A percentile compares a stretch with the other conserved stretches of the same genome.
Conservation (phyloP, 1,140 invertebrate species). For the Aphidius gifuensis region DNA sequence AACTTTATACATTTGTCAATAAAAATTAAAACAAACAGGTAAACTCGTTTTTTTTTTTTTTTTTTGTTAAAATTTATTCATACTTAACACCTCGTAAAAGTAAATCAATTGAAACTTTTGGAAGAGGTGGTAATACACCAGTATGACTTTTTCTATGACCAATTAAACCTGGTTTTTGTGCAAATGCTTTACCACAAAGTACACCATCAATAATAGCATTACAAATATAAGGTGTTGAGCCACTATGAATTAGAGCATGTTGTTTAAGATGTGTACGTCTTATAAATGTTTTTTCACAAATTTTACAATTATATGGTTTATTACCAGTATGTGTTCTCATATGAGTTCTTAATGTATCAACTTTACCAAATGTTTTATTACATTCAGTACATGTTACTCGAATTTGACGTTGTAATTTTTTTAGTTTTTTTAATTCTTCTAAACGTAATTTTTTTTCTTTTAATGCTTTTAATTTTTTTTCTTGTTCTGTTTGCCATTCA, state of each 20-base stretch:
- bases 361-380: constrained; percentile 52
- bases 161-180: constrained; percentile 48
- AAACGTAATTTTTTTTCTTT: too few species aligned
- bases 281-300: constrained; percentile 54
- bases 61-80: neutral
- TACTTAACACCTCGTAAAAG: neutral
- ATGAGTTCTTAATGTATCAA: constrained; percentile 54
- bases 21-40: too few species aligned
- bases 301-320: constrained; percentile 45
- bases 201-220: constrained; percentile 21
- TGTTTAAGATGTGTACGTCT: constrained; percentile 64
- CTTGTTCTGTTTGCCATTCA: too few species aligned
- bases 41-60: too few species aligned
- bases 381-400: constrained; percentile 46
- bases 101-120: constrained; percentile 9
- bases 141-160: neutral
- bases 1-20: too few species aligned
- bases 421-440: too few species aligned
- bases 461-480: too few species aligned
- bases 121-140: neutral
- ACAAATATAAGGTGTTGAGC: constrained; percentile 59
- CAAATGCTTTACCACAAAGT: constrained; percentile 66
- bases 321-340: constrained; percentile 54
- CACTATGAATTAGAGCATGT: constrained; percentile 64
- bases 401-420: too few species aligned